These are phyloP conservation scores for Panagrolaimus sp. DNA, from an alignment of 1,140 invertebrate species.

Conservation along the genomic window DNA sequence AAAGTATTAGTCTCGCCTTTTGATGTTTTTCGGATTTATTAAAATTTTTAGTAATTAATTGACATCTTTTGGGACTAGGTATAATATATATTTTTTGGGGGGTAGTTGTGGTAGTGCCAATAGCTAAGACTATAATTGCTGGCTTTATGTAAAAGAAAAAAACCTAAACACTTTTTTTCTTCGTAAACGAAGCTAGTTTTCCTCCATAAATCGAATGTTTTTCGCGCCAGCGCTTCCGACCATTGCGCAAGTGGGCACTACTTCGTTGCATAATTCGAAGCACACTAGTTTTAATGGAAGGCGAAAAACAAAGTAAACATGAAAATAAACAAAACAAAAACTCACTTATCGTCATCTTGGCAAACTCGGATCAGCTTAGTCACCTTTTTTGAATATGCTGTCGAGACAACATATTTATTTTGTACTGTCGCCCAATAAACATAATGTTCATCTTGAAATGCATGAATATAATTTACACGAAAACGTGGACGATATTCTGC, in stretches of 20 bases:
- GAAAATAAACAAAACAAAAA: slow-evolving; percentile 20
- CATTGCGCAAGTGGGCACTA: neutral
- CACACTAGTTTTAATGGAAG: no score
- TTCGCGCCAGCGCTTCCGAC: slow-evolving; percentile 17
- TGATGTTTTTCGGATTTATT: no score
- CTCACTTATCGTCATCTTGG: slow-evolving; percentile 85
- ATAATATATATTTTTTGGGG: no score
- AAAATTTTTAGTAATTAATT: no score
- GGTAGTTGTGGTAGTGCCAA: no score
- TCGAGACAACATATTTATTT: slow-evolving; percentile 70
- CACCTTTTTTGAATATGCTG: slow-evolving; percentile 71
- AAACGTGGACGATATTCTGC: slow-evolving; percentile 39
- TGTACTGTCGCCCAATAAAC: slow-evolving; percentile 95
- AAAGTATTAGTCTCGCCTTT: no score
- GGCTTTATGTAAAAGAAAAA: neutral
- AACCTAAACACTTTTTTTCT: neutral
- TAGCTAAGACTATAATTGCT: slow-evolving; percentile 1
- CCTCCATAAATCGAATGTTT: slow-evolving; percentile 16
- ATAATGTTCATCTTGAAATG: slow-evolving; percentile 88
- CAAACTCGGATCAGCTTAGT: slow-evolving; percentile 91
- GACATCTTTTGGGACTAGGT: no score
- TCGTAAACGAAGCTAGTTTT: slow-evolving; percentile 8
- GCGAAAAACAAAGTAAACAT: neutral
- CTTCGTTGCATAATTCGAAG: neutral
- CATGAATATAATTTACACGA: slow-evolving; percentile 85